Base-by-base conservation (phyloP, 2,888 invertebrate species). In the Falcaria lacertinaria region DNA sequence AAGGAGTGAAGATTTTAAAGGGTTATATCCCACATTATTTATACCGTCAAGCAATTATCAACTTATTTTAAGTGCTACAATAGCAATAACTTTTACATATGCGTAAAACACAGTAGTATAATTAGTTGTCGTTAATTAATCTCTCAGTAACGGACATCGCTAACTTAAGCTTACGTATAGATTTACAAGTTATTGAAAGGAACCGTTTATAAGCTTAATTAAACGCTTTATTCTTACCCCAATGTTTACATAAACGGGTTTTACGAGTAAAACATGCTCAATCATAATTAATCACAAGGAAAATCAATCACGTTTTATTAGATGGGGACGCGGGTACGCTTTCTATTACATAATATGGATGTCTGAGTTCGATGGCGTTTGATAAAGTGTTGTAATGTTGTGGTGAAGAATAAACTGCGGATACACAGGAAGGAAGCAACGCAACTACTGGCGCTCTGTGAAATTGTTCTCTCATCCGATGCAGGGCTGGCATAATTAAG, bases 391-490 rank as follows among this genome's bases (percentile, higher is more conserved):
- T 40, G 52, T 52, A 46, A 52, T 57, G 45, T 48, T 47, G 43
- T 45, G 48, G 43, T 45, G 48, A 50, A 55, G 15, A 44, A 47
- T 43, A 63, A 66, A 62, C 57, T 49, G 34, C 49, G 46, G 43
- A 62, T 60, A 60, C 60, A 60, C 59, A 60, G 58, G 58, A 54
- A 64, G 58, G 57, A 57, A 57, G 48, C 47, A 47, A 44, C 51
- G 48, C 53, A 50, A 64, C 58, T 60, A 56, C 53, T 47, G n/a
- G 45, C 50, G 47, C 52, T 48, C 44, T 44, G 51, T 50, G 17
- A 61, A 64, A 68, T 69, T 64, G 66, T 53, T 61, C 57, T 58
- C 50, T 64, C 54, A 53, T 43, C 48, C 50, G 44, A 41, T 44
- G 37, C 43, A 61, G 55, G 57, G 60, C 41, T 64, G 70, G 48